Base-by-base conservation (phyloP, 2,888 invertebrate genomes). In the Aphelenchoides bicaudatus region DNA sequence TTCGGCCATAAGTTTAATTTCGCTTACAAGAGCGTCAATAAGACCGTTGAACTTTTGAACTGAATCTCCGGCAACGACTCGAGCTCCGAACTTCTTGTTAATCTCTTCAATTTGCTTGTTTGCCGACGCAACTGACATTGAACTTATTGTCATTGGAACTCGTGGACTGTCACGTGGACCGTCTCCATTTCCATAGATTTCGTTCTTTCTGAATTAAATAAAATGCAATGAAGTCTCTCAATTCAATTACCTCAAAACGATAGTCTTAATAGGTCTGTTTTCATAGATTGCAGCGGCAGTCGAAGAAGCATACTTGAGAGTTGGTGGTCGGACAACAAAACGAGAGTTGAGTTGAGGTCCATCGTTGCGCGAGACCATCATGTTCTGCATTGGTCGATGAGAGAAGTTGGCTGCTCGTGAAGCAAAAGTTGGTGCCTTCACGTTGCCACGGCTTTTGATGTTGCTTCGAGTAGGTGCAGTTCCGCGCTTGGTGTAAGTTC, bases 31-130 rank as follows among this genome's bases (percentile, higher is more conserved):
- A 1, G 13, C 8, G 6, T 25, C 27, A 6, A 43, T 23, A 13
- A 51, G n/a, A 37, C 47, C 39, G 39, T 63, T 62, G 54, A 62
- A 62, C 31, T 62, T 46, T n/a, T 58, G 43, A 13, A 62, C 64
- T n/a, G 56, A 48, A 6, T 43, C 27, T 10, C 62, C 62, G 27
- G 47, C 31, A 8, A 62, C 62, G 21, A 62, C 21, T 28, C 56
- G 29, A 28, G 29, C 55, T 19, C 50, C 30, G 25, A 38, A 62
- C 34, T 58, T 56, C 29, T 62, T 61, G 28, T 38, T 38, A 13
- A 47, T 25, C 16, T 57, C 59, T 29, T 58, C 59, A 28, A 34
- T 13, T 23, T 59, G 28, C 31, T 59, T 28, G 16, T 29, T n/a
- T 19, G 34, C 29, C 16, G 52, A 46, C 19, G 52, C 19, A 2